Conservation (phyloP, 1,140 invertebrate genomes). For the Nephotettix cincticeps region DNA sequence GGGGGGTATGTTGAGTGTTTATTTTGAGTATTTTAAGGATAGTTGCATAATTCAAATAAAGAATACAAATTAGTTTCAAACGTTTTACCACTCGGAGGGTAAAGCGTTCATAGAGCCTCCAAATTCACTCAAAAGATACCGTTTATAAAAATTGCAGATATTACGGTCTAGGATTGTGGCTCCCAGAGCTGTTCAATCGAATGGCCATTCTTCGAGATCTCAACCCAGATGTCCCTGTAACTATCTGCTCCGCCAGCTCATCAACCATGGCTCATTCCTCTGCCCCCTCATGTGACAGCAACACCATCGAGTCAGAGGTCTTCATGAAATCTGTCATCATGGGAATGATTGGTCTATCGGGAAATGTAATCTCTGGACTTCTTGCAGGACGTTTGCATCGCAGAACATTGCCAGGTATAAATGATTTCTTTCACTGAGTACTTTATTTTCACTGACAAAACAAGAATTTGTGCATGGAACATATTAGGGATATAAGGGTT, state of each 20-base stretch:
- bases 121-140: no score
- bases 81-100: no score
- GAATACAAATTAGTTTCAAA: no score
- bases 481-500: no score
- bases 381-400: slow-evolving; percentile 22
- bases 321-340: slow-evolving; percentile 53
- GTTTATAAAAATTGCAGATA: slow-evolving; percentile 58
- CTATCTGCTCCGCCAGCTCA: slow-evolving; percentile 45
- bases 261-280: not conserved
- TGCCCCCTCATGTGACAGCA: slow-evolving; percentile 29
- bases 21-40: no score
- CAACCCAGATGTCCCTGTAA: slow-evolving; percentile 50
- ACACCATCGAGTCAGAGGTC: slow-evolving; percentile 45
- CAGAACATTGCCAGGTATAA: slow-evolving; percentile 36
- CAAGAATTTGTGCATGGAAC: no score
- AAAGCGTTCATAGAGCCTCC: no score
- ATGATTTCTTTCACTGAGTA: no score
- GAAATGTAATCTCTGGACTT: slow-evolving; percentile 42
- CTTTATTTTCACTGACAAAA: slow-evolving; percentile 9
- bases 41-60: no score
- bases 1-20: no score
- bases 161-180: slow-evolving; percentile 68
- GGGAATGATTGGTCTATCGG: slow-evolving; percentile 49
- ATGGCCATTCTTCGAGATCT: slow-evolving; percentile 51
- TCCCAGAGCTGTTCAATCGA: slow-evolving; percentile 64